Conservation (phyloP, 2,797 vertebrate species). For the Margarornis squamiger region DNA sequence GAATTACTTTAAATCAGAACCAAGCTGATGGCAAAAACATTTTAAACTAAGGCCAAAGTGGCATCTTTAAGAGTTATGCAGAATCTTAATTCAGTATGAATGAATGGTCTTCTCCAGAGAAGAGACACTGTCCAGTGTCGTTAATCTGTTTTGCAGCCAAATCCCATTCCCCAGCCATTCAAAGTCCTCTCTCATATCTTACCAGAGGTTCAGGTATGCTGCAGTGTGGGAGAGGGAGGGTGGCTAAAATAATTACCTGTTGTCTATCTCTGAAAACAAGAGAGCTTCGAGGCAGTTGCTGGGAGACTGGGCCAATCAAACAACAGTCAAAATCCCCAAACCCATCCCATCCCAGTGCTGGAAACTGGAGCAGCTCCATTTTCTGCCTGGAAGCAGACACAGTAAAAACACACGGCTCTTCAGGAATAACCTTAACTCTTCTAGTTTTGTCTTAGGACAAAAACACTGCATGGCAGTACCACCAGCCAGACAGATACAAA, state of each 20-base stretch:
- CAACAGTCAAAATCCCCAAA: neutral
- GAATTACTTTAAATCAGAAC: neutral
- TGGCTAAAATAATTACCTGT: neutral
- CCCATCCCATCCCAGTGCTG: accelerated
- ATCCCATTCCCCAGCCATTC: neutral
- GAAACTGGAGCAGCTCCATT: neutral
- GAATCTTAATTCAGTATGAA: neutral
- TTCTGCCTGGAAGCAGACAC: neutral
- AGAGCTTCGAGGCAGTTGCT: neutral
- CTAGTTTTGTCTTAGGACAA: neutral
- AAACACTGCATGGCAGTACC: neutral
- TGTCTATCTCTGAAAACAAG: neutral
- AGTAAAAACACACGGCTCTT: neutral
- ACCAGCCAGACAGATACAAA: neutral
- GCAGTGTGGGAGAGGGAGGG: neutral
- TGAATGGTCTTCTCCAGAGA: neutral
- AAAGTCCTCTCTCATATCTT: accelerated
- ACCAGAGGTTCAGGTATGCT: neutral
- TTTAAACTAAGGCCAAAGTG: neutral
- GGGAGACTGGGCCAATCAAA: neutral
- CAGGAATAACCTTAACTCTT: neutral
- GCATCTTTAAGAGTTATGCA: neutral
- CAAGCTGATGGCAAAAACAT: neutral
- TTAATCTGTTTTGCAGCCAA: neutral
- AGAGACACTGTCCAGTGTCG: neutral